Evolutionary conservation across 2,113 vertebrate genomes (phyloP).

Genomic region (Pavo muticus): DNA sequence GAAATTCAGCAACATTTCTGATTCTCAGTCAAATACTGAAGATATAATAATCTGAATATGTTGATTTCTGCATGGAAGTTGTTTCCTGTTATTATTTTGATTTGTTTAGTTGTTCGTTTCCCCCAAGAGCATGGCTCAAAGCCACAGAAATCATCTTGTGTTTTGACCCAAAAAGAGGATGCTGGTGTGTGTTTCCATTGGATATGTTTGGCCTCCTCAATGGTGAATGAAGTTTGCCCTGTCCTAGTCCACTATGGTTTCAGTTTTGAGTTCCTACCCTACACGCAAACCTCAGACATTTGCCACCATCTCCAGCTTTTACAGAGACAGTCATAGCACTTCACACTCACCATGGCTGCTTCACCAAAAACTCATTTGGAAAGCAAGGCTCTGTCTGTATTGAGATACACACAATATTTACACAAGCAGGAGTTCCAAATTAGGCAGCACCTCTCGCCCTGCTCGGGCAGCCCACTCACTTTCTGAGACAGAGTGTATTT

Average conservation of each 20-base stretch:
- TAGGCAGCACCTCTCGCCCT: rapidly evolving
- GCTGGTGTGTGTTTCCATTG: rapidly evolving
- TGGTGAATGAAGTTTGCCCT: background rate
- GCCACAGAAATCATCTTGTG: background rate
- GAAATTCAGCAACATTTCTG: background rate
- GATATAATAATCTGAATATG: background rate
- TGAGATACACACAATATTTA: background rate
- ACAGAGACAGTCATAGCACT: background rate
- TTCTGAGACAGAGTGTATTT: background rate
- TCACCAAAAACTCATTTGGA: rapidly evolving
- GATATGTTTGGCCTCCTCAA: background rate
- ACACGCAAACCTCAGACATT: background rate
- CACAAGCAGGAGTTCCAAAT: background rate
- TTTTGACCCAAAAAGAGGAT: background rate
- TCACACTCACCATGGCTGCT: background rate
- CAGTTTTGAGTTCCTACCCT: background rate
- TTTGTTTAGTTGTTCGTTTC: background rate
- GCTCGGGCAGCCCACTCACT: rapidly evolving
- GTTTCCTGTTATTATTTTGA: background rate
- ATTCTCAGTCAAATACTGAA: background rate
- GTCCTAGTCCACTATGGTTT: background rate
- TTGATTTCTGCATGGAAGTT: background rate
- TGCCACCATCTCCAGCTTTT: background rate
- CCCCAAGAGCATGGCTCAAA: background rate
- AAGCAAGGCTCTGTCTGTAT: background rate